A percentile compares a stretch with the other conserved stretches of the same genome.
phyloP scores from a whole-genome alignment of 2,797 vertebrate genomes.

The Peromyscus attwateri region DNA sequence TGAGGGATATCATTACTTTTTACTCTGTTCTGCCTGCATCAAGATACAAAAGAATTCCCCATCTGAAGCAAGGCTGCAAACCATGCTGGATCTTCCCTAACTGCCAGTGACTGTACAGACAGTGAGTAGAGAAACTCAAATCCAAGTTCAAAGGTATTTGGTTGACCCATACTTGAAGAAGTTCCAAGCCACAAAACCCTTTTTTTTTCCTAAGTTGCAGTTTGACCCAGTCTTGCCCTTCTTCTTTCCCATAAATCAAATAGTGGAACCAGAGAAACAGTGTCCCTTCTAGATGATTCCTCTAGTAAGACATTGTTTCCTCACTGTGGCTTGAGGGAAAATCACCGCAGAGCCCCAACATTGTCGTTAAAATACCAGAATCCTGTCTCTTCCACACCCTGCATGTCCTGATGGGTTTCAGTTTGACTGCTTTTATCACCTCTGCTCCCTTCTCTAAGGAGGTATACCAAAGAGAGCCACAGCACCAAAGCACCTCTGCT shows the following conservation, averaged over 20 bases:
- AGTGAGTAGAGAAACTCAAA: fast-evolving
- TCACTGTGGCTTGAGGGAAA: neutral
- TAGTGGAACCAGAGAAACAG: neutral
- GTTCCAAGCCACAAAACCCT: neutral
- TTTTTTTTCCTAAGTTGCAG: neutral
- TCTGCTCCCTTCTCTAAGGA: neutral
- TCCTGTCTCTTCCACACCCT: neutral
- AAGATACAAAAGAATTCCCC: neutral
- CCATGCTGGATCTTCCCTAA: neutral
- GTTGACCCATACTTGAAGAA: neutral
- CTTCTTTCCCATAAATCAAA: neutral
- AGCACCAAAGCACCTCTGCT: neutral
- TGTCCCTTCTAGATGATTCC: neutral
- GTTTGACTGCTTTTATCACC: neutral
- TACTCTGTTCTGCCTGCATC: neutral
- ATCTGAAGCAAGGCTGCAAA: neutral
- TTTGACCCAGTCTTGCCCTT: neutral
- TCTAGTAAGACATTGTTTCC: neutral
- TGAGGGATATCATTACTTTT: neutral
- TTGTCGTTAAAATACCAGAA: neutral
- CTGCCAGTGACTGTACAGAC: fast-evolving
- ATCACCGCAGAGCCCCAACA: neutral
- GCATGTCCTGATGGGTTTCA: neutral
- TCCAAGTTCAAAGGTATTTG: neutral
- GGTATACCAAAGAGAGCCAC: neutral